A percentile compares a stretch with the other conserved stretches of the same genome.
Conservation (phyloP, 2,797 vertebrate species). For the Sebastes flavidus region DNA sequence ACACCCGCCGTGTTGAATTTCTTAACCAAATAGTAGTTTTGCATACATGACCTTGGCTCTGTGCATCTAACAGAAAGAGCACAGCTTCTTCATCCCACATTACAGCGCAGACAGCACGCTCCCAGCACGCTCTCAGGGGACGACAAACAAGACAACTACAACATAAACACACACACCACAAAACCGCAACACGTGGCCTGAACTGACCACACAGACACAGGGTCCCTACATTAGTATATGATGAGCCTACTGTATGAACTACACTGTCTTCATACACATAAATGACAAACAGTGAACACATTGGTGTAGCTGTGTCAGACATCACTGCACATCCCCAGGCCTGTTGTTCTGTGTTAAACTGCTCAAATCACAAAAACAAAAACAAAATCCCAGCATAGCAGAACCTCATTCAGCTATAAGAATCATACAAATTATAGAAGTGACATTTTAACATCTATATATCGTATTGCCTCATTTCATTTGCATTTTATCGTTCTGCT, state of each 20-base stretch:
- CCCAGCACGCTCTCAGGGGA: constrained; percentile 36
- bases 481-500: constrained; percentile 33
- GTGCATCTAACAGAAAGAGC: constrained; percentile 12
- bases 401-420: background rate
- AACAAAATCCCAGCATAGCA: background rate
- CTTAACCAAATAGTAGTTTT: background rate
- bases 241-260: background rate
- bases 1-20: background rate
- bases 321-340: background rate
- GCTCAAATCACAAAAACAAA: background rate
- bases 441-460: background rate
- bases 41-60: background rate
- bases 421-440: background rate
- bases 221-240: constrained; percentile 17
- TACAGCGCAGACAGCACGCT: background rate
- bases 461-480: background rate
- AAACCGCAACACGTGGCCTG: constrained; percentile 42
- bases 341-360: background rate
- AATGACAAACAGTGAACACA: background rate
- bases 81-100: constrained; percentile 16
- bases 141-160: constrained; percentile 33
- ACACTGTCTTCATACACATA: background rate
- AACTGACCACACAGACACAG: constrained; percentile 18
- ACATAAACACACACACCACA: constrained; percentile 45
- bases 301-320: background rate